These are phyloP conservation scores for Drosophila bocqueti DNA, from an alignment of 1,140 invertebrate species.

Conservation along the genomic window DNA sequence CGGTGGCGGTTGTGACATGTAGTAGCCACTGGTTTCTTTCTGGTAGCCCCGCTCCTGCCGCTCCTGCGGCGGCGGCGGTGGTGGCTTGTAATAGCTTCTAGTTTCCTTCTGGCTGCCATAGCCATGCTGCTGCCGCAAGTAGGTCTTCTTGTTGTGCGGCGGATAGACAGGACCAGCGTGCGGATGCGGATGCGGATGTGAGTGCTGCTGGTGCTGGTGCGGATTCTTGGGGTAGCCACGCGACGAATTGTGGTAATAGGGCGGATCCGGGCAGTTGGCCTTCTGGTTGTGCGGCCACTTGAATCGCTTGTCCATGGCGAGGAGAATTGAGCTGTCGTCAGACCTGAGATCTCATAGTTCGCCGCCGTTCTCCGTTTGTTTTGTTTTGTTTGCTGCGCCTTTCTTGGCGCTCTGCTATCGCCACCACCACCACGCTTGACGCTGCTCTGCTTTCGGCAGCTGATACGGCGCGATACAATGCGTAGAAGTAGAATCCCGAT, in stretches of 20 bases:
- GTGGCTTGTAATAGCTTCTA: constrained; percentile 46
- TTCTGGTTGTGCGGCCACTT: constrained; percentile 51
- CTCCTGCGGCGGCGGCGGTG: constrained; percentile 8
- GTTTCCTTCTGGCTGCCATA: constrained; percentile 21
- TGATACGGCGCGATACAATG: constrained; percentile 61
- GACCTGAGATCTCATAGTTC: constrained; percentile 60
- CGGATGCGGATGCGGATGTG: constrained; percentile 11
- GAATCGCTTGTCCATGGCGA: constrained; percentile 65
- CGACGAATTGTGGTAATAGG: constrained; percentile 31
- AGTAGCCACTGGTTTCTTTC: constrained; percentile 32
- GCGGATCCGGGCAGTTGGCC: constrained; percentile 38
- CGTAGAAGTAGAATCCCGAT: constrained; percentile 75
- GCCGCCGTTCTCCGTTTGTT: constrained; percentile 20
- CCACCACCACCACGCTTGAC: constrained; percentile 50
- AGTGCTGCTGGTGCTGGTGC: background rate
- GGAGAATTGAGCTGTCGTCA: constrained; percentile 14
- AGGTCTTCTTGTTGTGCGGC: constrained; percentile 27
- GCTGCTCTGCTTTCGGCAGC: constrained; percentile 58
- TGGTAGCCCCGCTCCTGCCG: constrained; percentile 25
- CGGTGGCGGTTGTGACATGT: constrained; percentile 27
- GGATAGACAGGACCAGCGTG: background rate
- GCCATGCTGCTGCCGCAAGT: constrained; percentile 38
- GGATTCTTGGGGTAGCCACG: constrained; percentile 17
- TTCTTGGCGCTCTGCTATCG: constrained; percentile 19
- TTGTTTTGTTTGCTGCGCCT: constrained; percentile 63